These are phyloP conservation scores for Alloplasta piceator DNA, from an alignment of 2,888 invertebrate species.

Conservation along the genomic window DNA sequence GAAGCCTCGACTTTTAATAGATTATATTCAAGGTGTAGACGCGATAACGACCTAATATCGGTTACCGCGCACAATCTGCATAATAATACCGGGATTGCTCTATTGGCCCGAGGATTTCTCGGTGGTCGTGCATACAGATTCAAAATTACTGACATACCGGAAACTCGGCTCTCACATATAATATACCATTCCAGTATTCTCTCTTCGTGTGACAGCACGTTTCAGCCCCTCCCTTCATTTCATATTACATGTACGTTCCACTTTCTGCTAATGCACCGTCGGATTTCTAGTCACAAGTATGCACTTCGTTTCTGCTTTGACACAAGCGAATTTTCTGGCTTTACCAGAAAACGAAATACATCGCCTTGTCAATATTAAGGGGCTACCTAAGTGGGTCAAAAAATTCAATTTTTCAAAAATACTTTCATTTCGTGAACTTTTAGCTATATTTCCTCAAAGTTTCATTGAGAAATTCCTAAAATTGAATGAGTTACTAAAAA, in stretches of 20 bases:
- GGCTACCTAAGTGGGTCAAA: too few species aligned
- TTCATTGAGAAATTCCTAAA: too few species aligned
- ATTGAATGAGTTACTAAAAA: too few species aligned
- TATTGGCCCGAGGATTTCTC: constrained; percentile 79
- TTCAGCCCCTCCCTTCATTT: constrained; percentile 5
- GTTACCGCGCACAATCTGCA: constrained; percentile 81
- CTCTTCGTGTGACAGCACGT: constrained; percentile 23
- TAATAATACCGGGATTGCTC: constrained; percentile 79
- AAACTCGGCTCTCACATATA: constrained; percentile 7
- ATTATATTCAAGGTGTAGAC: constrained; percentile 78
- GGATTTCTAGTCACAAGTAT: not conserved
- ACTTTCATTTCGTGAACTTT: too few species aligned
- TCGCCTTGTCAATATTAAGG: too few species aligned
- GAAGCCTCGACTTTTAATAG: not conserved
- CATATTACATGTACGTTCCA: not conserved
- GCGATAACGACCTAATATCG: constrained; percentile 82
- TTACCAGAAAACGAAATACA: too few species aligned
- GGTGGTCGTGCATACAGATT: constrained; percentile 81
- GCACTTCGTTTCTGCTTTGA: too few species aligned
- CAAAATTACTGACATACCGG: constrained; percentile 77
- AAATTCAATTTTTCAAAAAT: too few species aligned
- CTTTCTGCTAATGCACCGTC: not conserved
- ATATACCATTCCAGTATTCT: constrained; percentile 26
- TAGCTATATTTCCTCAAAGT: too few species aligned
- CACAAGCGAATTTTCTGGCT: too few species aligned